A percentile compares a stretch with the other conserved stretches of the same genome.
These are phyloP conservation scores for Manacus vitellinus DNA, from an alignment of 2,113 vertebrate species.

Conservation along the genomic window DNA sequence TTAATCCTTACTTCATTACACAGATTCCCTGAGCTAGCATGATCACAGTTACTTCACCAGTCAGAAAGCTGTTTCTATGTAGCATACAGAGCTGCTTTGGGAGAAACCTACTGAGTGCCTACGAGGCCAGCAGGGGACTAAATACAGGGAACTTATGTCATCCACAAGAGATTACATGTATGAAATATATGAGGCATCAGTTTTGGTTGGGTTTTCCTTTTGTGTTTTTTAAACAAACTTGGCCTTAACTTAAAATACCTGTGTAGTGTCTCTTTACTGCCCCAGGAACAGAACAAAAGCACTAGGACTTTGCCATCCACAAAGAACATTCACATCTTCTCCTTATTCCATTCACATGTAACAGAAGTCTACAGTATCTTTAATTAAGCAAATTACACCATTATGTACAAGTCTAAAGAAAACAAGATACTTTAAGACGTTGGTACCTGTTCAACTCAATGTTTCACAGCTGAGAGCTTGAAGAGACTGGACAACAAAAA, in stretches of 20 bases:
- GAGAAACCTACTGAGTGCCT: not conserved
- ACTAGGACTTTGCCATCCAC: not conserved
- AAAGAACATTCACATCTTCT: not conserved
- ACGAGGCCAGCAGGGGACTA: too few relatives aligned
- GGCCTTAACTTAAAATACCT: not conserved
- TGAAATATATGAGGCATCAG: rapidly evolving
- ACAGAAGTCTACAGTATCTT: not conserved
- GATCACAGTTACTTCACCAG: not conserved
- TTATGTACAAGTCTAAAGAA: not conserved
- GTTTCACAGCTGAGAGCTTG: not conserved
- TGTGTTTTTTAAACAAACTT: not conserved
- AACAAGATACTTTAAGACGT: not conserved
- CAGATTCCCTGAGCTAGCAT: not conserved
- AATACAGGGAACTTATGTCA: not conserved
- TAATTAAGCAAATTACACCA: not conserved
- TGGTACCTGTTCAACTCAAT: not conserved
- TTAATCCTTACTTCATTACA: not conserved
- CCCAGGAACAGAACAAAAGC: not conserved
- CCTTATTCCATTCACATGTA: not conserved
- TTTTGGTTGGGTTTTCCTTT: not conserved
- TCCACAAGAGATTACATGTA: not conserved
- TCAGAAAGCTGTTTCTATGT: rapidly evolving
- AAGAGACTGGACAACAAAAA: not conserved
- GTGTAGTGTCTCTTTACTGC: not conserved
- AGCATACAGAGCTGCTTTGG: too few relatives aligned